Evolutionary conservation across 2,888 invertebrate species (phyloP).

Genomic region (Selenia dentaria): DNA sequence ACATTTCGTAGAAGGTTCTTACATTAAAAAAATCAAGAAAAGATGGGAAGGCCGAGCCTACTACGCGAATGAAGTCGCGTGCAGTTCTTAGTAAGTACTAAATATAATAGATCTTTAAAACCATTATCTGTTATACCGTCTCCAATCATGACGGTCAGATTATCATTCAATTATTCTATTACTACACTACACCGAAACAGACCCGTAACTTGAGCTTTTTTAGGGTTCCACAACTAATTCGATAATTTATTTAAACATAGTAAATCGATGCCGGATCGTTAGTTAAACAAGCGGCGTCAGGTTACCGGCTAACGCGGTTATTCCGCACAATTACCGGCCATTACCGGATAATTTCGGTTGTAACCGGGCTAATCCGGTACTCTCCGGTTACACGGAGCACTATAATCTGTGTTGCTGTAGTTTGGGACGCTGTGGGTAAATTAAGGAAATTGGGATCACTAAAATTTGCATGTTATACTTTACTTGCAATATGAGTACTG

Average conservation of each 20-base stretch:
- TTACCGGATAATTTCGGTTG: constrained; percentile 62
- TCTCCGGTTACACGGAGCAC: constrained; percentile 45
- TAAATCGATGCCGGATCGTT: constrained; percentile 53
- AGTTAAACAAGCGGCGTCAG: constrained; percentile 44
- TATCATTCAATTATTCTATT: constrained; percentile 18
- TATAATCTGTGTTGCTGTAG: constrained; percentile 28
- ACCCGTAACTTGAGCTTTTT: constrained; percentile 28
- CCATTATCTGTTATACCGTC: too few species aligned
- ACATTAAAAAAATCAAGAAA: too few species aligned
- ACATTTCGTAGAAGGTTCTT: too few species aligned
- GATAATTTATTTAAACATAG: constrained; percentile 51
- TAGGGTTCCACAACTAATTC: constrained; percentile 40
- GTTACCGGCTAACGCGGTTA: constrained; percentile 63
- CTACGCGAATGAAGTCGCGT: too few species aligned
- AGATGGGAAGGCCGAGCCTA: too few species aligned
- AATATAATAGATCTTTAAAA: too few species aligned
- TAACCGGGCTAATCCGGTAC: constrained; percentile 41
- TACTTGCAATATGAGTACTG: too few species aligned
- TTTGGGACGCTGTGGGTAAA: constrained; percentile 6
- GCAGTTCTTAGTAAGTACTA: too few species aligned
- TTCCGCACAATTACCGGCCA: constrained; percentile 73
- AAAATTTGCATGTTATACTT: neutral
- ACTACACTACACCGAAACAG: constrained; percentile 8
- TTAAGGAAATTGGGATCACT: neutral
- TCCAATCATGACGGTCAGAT: constrained; percentile 4